Evolutionary conservation across 2,888 invertebrate genomes (phyloP).

Genomic region (Plagodis dolabraria): DNA sequence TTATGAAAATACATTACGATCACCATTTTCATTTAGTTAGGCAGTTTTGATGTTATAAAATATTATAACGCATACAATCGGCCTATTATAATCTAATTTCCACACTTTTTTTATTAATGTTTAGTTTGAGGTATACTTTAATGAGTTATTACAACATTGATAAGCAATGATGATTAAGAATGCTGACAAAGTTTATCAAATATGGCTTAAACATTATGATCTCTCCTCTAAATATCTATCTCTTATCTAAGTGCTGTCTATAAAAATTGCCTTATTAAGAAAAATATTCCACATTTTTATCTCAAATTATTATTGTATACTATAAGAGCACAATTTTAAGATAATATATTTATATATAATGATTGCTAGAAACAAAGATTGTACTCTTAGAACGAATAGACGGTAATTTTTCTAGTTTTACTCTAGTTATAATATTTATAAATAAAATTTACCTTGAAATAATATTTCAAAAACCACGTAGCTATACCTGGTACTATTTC

Average conservation of each 20-base stretch:
- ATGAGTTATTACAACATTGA: not conserved
- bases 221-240: slow-evolving; percentile 43
- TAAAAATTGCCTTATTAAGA: slow-evolving; percentile 75
- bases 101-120: too few species aligned
- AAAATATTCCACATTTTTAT: slow-evolving; percentile 59
- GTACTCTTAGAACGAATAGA: slow-evolving; percentile 9
- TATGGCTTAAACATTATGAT: slow-evolving; percentile 11
- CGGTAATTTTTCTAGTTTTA: slow-evolving; percentile 11
- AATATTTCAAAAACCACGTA: not conserved
- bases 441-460: not conserved
- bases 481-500: not conserved
- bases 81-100: too few species aligned
- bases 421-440: slow-evolving; percentile 7
- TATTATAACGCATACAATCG: too few species aligned
- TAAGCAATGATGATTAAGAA: too few species aligned
- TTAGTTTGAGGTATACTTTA: not conserved
- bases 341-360: slow-evolving; percentile 18
- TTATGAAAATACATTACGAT: too few species aligned
- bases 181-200: slow-evolving; percentile 20
- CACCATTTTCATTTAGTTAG: too few species aligned
- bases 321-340: slow-evolving; percentile 64
- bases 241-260: slow-evolving; percentile 65
- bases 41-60: too few species aligned
- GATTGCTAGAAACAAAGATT: slow-evolving; percentile 15
- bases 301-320: slow-evolving; percentile 31